Evolutionary conservation across 2,113 vertebrate species (phyloP).

Genomic region (Leptosomus discolor): DNA sequence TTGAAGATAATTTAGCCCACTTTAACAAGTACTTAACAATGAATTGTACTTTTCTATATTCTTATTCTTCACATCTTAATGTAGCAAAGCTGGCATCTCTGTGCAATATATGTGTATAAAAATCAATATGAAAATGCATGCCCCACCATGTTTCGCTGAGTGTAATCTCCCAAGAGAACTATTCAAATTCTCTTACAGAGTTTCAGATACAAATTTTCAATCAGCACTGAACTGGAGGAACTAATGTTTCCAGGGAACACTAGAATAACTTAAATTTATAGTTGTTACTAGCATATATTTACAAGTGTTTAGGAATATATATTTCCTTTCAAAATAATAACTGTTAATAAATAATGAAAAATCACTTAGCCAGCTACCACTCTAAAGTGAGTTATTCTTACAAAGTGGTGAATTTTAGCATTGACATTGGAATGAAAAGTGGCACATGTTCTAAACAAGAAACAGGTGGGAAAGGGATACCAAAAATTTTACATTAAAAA

Average conservation of each 20-base stretch:
- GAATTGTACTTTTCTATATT: slow-evolving; percentile 35
- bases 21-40: slow-evolving; percentile 56
- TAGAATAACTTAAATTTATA: slow-evolving; percentile 34
- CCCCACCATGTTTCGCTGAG: not conserved
- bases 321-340: slow-evolving; percentile 47
- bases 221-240: slow-evolving; percentile 9
- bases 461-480: not conserved
- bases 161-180: not conserved
- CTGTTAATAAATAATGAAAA: slow-evolving; percentile 46
- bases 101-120: not conserved
- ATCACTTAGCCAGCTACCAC: not conserved
- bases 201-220: slow-evolving; percentile 18
- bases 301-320: slow-evolving; percentile 21
- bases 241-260: slow-evolving; percentile 26
- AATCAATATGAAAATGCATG: slow-evolving; percentile 18
- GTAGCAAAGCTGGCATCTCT: not conserved
- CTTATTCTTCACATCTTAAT: slow-evolving; percentile 17
- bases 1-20: slow-evolving; percentile 48
- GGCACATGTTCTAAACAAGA: not conserved
- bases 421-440: slow-evolving; percentile 6
- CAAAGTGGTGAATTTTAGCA: slow-evolving; percentile 20
- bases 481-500: not conserved
- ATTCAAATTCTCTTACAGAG: not conserved
- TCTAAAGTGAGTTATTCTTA: slow-evolving; percentile 53
- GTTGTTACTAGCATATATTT: slow-evolving; percentile 35